Conservation (phyloP, 2,113 vertebrate genomes). For the Pachycephala philippinensis region DNA sequence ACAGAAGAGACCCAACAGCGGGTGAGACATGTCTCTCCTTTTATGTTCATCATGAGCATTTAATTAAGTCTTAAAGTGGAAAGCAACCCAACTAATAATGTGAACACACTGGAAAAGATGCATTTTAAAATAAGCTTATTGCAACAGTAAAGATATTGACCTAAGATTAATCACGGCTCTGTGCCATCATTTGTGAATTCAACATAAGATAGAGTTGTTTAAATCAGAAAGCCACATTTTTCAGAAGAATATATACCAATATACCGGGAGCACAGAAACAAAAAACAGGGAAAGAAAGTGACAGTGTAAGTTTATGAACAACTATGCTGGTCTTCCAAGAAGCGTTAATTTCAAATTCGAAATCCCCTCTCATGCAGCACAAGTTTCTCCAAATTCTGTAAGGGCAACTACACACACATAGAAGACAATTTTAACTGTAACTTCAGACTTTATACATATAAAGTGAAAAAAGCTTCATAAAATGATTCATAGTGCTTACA, state of each 20-base stretch:
- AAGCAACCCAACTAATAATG: not conserved
- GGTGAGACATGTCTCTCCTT: conserved; percentile 21
- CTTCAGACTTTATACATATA: not conserved
- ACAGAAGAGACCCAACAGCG: not conserved
- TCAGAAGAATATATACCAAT: not conserved
- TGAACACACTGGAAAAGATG: not conserved
- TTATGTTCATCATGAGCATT: not conserved
- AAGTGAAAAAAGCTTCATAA: not conserved
- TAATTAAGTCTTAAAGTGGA: conserved; percentile 54
- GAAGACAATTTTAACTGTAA: not conserved
- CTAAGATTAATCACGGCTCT: not conserved
- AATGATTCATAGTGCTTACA: not conserved
- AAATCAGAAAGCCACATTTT: not conserved
- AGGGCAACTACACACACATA: not conserved
- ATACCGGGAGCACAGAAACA: not conserved
- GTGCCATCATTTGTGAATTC: not conserved
- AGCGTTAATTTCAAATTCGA: not conserved
- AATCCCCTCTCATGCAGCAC: not conserved
- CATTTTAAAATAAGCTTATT: conserved; percentile 6
- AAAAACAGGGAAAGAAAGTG: not conserved
- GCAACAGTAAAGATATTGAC: not conserved
- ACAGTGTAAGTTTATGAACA: not conserved
- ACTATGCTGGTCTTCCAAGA: not conserved
- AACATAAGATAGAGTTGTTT: not conserved
- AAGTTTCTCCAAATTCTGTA: not conserved